Percentiles rank a stretch among this genome's conserved stretches.
phyloP scores from a whole-genome alignment of 2,113 vertebrate species.

The Eonycteris spelaea region DNA sequence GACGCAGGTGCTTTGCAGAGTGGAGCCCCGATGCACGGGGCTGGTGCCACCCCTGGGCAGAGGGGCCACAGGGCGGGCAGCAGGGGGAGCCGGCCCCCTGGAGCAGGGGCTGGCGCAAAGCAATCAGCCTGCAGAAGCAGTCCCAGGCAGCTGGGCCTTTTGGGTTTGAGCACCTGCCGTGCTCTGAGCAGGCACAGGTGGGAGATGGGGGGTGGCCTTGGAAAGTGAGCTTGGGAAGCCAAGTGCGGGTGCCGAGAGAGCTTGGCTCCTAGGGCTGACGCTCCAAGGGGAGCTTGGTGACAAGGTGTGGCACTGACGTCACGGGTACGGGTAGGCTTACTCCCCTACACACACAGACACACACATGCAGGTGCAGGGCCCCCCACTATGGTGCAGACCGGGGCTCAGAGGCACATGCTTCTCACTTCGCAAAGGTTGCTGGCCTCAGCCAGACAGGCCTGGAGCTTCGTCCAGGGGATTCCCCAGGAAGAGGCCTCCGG shows the following conservation, averaged over 20 bases:
- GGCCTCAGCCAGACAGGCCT: not conserved
- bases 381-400: not conserved
- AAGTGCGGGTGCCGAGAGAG: rapidly evolving
- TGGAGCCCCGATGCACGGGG: not conserved
- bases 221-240: not conserved
- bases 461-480: not conserved
- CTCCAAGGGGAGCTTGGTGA: not conserved
- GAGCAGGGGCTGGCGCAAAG: not conserved
- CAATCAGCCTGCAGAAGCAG: not conserved
- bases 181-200: not conserved
- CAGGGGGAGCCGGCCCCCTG: not conserved
- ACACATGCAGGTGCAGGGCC: no score
- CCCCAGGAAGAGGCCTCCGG: not conserved
- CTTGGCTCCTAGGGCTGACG: not conserved
- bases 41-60: not conserved
- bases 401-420: rapidly evolving
- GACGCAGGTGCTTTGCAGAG: not conserved
- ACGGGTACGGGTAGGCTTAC: rapidly evolving
- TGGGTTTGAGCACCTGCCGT: not conserved
- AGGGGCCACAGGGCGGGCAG: no score
- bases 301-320: rapidly evolving
- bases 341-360: rapidly evolving
- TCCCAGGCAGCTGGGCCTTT: not conserved
- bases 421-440: not conserved
- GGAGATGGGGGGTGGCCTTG: not conserved